Percentiles rank a stretch among this genome's conserved stretches.
Evolutionary conservation across 2,888 invertebrate species (phyloP).

Genomic region (Pilophorus perplexus): DNA sequence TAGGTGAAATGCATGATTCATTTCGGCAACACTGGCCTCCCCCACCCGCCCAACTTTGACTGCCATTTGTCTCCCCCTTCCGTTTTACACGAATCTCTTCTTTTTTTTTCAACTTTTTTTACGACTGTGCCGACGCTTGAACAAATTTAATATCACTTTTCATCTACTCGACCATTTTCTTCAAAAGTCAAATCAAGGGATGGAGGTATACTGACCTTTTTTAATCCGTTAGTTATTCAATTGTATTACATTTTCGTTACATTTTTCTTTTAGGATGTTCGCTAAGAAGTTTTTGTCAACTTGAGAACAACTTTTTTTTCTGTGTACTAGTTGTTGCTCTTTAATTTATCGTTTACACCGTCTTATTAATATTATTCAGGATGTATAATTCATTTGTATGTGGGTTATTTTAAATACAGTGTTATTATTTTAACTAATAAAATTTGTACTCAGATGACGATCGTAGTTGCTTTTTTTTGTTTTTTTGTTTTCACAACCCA

Average conservation of each 20-base stretch:
- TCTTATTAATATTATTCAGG: constrained; percentile 39
- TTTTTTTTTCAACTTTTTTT: too few species aligned
- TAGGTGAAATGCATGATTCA: too few species aligned
- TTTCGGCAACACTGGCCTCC: too few species aligned
- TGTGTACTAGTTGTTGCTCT: constrained; percentile 7
- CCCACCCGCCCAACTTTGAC: too few species aligned
- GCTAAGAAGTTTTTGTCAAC: not conserved
- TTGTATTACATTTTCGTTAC: too few species aligned
- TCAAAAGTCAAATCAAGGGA: constrained; percentile 11
- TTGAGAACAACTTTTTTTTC: not conserved
- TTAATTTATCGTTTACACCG: constrained; percentile 13
- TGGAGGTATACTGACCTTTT: constrained; percentile 11
- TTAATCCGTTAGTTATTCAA: not conserved
- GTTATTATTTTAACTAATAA: constrained; percentile 47
- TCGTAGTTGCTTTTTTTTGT: too few species aligned
- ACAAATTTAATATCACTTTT: too few species aligned
- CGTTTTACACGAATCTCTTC: too few species aligned
- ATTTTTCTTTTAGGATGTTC: not conserved
- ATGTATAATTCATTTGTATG: constrained; percentile 46
- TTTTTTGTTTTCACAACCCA: not conserved
- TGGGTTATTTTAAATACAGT: constrained; percentile 45
- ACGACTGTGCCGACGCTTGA: too few species aligned
- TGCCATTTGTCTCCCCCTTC: too few species aligned
- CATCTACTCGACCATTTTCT: too few species aligned
- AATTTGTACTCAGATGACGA: constrained; percentile 33